These are phyloP conservation scores for Synanthedon vespiformis DNA, from an alignment of 2,888 invertebrate genomes.

Conservation along the genomic window DNA sequence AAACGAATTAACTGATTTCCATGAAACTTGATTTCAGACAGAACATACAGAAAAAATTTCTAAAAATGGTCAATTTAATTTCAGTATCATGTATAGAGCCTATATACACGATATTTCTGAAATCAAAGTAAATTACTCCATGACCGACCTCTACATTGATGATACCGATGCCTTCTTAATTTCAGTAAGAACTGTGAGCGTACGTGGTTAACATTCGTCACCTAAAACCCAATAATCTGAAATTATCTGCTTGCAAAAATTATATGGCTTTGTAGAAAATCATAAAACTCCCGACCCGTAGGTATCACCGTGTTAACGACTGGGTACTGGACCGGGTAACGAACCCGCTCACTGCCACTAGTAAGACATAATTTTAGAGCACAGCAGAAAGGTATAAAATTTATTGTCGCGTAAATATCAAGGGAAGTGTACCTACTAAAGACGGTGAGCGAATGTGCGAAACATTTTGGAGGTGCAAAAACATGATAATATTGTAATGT, in stretches of 20 bases:
- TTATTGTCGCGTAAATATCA: constrained; percentile 4
- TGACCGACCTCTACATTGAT: too few relatives aligned
- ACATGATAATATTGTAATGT: too few relatives aligned
- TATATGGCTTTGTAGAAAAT: constrained; percentile 1
- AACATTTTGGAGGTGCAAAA: background rate
- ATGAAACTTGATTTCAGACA: too few relatives aligned
- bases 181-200: too few relatives aligned
- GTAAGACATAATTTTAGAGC: constrained; percentile 3
- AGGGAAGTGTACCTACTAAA: background rate
- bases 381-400: constrained; percentile 1
- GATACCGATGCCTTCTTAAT: too few relatives aligned
- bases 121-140: too few relatives aligned
- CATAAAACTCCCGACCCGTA: background rate
- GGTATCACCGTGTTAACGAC: constrained; percentile 1
- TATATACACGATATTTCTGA: too few relatives aligned
- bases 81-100: too few relatives aligned
- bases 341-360: constrained; percentile 1
- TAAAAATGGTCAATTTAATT: too few relatives aligned
- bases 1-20: too few relatives aligned
- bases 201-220: background rate
- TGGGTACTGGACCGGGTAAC: background rate
- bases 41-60: too few relatives aligned
- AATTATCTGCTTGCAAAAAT: background rate
- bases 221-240: background rate
- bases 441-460: background rate